A percentile compares a stretch with the other conserved stretches of the same genome.
These are phyloP conservation scores for Drosophila acutilabella DNA, from an alignment of 2,888 invertebrate species.

Conservation along the genomic window DNA sequence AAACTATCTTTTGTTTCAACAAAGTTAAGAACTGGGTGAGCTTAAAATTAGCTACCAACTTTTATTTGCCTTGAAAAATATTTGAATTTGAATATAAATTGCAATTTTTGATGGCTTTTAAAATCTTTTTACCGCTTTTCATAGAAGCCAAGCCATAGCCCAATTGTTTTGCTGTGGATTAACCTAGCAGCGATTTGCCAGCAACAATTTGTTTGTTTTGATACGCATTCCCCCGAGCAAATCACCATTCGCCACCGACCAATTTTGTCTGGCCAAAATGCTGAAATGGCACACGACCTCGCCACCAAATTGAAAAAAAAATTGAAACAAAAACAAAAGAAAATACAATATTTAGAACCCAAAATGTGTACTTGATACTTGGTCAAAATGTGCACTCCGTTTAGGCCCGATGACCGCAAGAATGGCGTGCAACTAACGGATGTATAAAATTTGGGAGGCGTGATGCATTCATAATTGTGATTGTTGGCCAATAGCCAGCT, in stretches of 20 bases:
- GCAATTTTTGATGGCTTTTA: no score
- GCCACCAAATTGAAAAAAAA: constrained; percentile 21
- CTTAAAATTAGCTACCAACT: no score
- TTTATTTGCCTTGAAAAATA: no score
- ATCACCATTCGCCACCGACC: constrained; percentile 2
- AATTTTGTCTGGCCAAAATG: constrained; percentile 25
- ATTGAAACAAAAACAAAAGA: neutral
- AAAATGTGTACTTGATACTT: neutral
- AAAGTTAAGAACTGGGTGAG: no score
- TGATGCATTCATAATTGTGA: constrained; percentile 18
- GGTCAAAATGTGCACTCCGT: constrained; percentile 16
- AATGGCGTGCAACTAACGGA: constrained; percentile 24
- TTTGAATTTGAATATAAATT: no score
- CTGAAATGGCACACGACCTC: constrained; percentile 59
- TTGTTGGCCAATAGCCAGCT: constrained; percentile 44
- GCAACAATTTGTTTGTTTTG: constrained; percentile 39
- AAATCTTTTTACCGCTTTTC: neutral
- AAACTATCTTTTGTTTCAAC: no score
- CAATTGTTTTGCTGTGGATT: neutral
- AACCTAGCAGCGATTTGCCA: neutral
- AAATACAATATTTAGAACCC: neutral
- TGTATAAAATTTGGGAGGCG: constrained; percentile 20
- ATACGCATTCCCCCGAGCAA: constrained; percentile 26
- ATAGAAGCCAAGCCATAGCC: no score
- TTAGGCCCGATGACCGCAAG: constrained; percentile 17